phyloP scores from a whole-genome alignment of 2,888 invertebrate genomes.

The Antheraea yamamai region DNA sequence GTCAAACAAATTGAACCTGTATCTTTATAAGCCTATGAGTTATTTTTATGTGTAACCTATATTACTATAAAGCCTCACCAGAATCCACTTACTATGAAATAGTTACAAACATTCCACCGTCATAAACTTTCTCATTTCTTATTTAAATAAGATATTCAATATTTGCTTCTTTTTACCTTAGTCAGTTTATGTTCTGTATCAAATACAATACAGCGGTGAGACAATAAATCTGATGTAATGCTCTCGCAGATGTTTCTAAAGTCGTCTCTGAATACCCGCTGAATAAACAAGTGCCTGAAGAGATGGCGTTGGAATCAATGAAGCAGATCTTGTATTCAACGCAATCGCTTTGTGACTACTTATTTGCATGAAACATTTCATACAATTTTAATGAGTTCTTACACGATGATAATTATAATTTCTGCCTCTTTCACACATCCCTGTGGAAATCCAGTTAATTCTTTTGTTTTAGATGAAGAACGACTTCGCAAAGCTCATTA shows the following conservation, averaged over 20 bases:
- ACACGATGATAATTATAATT: neutral
- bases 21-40: too few relatives aligned
- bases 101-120: too few relatives aligned
- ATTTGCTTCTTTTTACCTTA: too few relatives aligned
- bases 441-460: neutral
- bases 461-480: neutral
- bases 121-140: too few relatives aligned
- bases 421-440: neutral
- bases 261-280: neutral
- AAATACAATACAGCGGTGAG: neutral
- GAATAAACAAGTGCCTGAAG: constrained; percentile 2
- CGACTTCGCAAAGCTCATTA: neutral
- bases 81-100: too few relatives aligned
- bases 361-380: neutral
- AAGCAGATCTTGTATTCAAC: neutral
- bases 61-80: too few relatives aligned
- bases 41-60: too few relatives aligned
- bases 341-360: neutral
- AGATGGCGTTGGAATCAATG: neutral
- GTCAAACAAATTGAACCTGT: too few relatives aligned
- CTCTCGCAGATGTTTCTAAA: neutral
- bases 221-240: constrained; percentile 6
- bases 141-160: too few relatives aligned
- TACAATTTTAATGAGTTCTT: neutral
- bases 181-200: too few relatives aligned